Evolutionary conservation across 2,888 invertebrate genomes (phyloP), one percentile per base, ranked within the genome.

Genomic region (Lasioglossum oenotherae): DNA sequence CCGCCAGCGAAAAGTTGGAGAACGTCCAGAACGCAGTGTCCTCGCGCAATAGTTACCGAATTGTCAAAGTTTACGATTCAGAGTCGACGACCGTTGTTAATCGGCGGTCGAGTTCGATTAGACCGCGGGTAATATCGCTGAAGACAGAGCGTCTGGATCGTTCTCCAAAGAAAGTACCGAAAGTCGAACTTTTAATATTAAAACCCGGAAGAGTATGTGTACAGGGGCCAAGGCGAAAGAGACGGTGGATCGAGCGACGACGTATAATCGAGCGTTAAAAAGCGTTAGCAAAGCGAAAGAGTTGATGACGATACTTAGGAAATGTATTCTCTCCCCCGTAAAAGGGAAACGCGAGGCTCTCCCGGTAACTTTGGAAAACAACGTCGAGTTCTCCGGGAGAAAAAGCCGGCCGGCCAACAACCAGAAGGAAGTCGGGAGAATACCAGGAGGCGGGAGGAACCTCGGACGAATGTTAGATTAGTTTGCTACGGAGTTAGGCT

Each of bases 381-480:
- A 78, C 80, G 73, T 64, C 67, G 80, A 87, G 82, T 86, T 88
- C 78, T 82, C 72, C 73, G 83, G 73, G 84, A 87, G 86, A 88
- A 84, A 90, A 88, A 84, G 84, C 73, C 53, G 80, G 60, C 38
- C 78, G 57, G 78, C 79, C 85, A 69, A 75, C 85, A 82, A 80
- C 77, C 75, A 84, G 88, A 84, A 82, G 85, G 84, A 84, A 80
- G 80, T 76, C 49, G 80, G 75, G 79, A 77, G 75, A 74, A 41
- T 53, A 73, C 53, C 78, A 78, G 82, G 64, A 69, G 80, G 71
- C 35, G 69, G 84, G 75, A 35, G 88, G 85, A 90, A 92, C 91
- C 91, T 92, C 90, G 89, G 91, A 93, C 92, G 92, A 93, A 93
- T 94, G 94, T 94, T 94, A 93, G 93, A 94, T 94, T 94, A 94